Percentiles rank a stretch among this genome's conserved stretches.
phyloP scores from a whole-genome alignment of 2,113 vertebrate species.

The Phycodurus eques region DNA sequence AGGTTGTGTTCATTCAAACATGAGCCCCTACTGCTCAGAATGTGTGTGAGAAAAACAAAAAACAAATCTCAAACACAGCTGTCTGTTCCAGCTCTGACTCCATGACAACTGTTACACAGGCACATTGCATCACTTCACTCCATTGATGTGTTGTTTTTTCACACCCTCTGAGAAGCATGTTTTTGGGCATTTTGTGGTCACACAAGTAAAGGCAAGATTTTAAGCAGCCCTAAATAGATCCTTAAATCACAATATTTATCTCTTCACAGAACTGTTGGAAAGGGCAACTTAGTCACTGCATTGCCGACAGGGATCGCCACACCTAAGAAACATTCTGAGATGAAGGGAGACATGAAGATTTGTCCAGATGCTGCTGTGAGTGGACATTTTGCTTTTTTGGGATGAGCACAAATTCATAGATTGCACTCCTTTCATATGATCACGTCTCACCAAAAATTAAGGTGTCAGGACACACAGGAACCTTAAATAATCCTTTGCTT shows the following conservation, averaged over 20 bases:
- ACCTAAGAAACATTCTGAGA: constrained; percentile 79
- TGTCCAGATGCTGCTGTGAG: constrained; percentile 80
- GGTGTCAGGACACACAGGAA: constrained; percentile 18
- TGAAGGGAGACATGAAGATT: constrained; percentile 78
- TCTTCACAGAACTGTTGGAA: constrained; percentile 78
- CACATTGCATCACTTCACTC: constrained; percentile 37
- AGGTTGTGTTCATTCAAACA: constrained; percentile 38
- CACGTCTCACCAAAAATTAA: constrained; percentile 8
- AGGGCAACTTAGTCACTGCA: constrained; percentile 77
- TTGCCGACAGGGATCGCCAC: constrained; percentile 69
- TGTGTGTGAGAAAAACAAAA: constrained; percentile 22
- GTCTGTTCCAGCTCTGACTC: constrained; percentile 39
- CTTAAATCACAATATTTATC: constrained; percentile 28
- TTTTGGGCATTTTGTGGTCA: constrained; percentile 43
- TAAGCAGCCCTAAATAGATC: not conserved
- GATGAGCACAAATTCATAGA: not conserved
- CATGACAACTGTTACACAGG: constrained; percentile 35
- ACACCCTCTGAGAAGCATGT: constrained; percentile 30
- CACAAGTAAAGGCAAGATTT: not conserved
- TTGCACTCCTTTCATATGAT: constrained; percentile 21
- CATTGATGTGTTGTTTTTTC: constrained; percentile 17
- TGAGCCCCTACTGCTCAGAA: constrained; percentile 18
- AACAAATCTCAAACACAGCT: constrained; percentile 18
- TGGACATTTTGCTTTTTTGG: not conserved
- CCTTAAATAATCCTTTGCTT: constrained; percentile 50